Conservation (phyloP, 64 coral and sea anemone species). For the Stichodactyla helianthus region DNA sequence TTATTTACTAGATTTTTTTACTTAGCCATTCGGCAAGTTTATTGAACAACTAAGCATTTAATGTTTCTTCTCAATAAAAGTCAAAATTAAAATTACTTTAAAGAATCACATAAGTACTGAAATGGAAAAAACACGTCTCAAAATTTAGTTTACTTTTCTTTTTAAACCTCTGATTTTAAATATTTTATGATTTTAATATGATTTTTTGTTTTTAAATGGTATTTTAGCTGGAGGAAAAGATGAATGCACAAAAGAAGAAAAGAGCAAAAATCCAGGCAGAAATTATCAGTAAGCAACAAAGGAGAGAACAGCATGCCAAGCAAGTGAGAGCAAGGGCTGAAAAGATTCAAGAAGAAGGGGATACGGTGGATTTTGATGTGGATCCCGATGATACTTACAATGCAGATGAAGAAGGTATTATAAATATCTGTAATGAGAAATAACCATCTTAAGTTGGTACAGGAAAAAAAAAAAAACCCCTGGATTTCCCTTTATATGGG, state of each 20-base stretch:
- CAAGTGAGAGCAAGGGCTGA: conserved; percentile 64
- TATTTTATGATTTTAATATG: not conserved
- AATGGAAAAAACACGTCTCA: too few relatives aligned
- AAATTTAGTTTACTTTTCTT: too few relatives aligned
- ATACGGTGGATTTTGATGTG: conserved; percentile 47
- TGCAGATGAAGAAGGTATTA: conserved; percentile 73
- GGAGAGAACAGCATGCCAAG: conserved; percentile 73
- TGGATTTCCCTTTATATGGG: too few relatives aligned
- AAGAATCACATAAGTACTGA: too few relatives aligned
- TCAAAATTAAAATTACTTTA: too few relatives aligned
- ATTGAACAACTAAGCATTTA: too few relatives aligned
- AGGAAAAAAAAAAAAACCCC: too few relatives aligned
- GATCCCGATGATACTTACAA: conserved; percentile 86
- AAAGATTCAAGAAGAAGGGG: conserved; percentile 56
- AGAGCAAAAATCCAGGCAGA: conserved; percentile 68
- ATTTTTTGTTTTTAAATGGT: not conserved
- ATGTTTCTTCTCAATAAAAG: too few relatives aligned
- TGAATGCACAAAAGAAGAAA: conserved; percentile 57
- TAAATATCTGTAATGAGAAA: too few relatives aligned
- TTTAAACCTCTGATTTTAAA: not conserved
- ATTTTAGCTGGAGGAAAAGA: conserved; percentile 59
- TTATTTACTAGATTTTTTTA: too few relatives aligned
- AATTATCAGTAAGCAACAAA: conserved; percentile 57
- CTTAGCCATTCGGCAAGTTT: too few relatives aligned
- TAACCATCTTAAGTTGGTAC: too few relatives aligned